phyloP scores from a whole-genome alignment of 2,797 vertebrate genomes.

The Arrhamphus sclerolepis region DNA sequence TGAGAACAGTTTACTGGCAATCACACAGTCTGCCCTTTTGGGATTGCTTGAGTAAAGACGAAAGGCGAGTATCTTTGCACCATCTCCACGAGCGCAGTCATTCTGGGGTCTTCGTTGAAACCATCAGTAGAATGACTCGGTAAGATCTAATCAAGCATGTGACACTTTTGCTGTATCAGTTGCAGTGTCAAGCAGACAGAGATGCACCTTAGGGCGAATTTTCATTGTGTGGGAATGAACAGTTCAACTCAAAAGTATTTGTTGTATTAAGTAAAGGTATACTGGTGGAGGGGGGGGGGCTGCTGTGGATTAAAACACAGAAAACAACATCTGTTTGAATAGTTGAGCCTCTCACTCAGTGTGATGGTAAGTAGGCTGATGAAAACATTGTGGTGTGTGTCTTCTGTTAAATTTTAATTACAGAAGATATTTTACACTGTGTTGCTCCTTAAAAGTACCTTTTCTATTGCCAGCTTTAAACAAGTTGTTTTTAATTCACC shows the following conservation, averaged over 20 bases:
- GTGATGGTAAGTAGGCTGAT: slow-evolving; percentile 4
- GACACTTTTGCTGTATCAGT: slow-evolving; percentile 33
- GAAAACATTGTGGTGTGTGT: too few species aligned
- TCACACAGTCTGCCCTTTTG: slow-evolving; percentile 38
- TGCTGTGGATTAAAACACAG: slow-evolving; percentile 15
- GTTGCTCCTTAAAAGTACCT: too few species aligned
- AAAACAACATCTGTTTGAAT: slow-evolving; percentile 48
- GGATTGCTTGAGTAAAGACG: slow-evolving; percentile 53
- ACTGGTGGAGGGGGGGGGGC: slow-evolving; percentile 26
- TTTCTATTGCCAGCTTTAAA: too few species aligned
- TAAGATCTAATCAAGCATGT: slow-evolving; percentile 50
- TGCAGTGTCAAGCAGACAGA: slow-evolving; percentile 29
- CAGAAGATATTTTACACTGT: too few species aligned
- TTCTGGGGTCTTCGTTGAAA: slow-evolving; percentile 30
- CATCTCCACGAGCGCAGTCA: slow-evolving; percentile 44
- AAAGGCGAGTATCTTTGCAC: slow-evolving; percentile 46
- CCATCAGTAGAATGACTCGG: slow-evolving; percentile 25
- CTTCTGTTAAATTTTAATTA: too few species aligned
- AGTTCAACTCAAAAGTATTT: slow-evolving; percentile 1
- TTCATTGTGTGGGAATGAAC: slow-evolving; percentile 17
- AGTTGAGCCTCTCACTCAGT: slow-evolving; percentile 15
- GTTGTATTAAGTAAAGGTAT: slow-evolving; percentile 12
- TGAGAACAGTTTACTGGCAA: slow-evolving; percentile 71
- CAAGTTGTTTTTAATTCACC: too few species aligned
- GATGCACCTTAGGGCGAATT: slow-evolving; percentile 16